Conservation (phyloP, 1,140 invertebrate genomes). For the Bombus superbus region DNA sequence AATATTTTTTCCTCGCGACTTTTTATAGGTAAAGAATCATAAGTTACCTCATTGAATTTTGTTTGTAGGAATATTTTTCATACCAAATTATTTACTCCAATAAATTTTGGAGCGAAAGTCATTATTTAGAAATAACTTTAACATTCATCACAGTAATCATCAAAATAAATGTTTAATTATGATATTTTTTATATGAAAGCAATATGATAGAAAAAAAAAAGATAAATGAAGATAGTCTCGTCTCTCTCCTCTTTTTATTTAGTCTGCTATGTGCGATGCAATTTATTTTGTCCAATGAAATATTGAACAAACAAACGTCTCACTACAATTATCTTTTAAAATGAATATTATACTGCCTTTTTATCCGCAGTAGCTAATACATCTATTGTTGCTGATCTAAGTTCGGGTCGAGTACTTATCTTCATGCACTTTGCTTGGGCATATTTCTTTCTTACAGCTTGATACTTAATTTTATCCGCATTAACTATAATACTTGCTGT, state of each 20-base stretch:
- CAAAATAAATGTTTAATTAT: background rate
- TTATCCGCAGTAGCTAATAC: conserved; percentile 66
- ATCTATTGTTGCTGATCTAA: conserved; percentile 80
- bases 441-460: conserved; percentile 86
- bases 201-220: background rate
- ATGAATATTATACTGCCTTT: conserved; percentile 3
- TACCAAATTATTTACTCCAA: conserved; percentile 18
- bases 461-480: conserved; percentile 84
- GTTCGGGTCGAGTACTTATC: conserved; percentile 84
- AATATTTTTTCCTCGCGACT: background rate
- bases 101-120: conserved; percentile 5
- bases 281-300: conserved; percentile 15
- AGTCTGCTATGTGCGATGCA: background rate
- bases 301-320: conserved; percentile 21
- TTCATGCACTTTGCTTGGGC: conserved; percentile 84
- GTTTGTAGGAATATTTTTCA: background rate
- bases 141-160: background rate
- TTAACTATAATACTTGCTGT: conserved; percentile 84
- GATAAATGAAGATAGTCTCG: conserved; percentile 35
- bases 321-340: background rate
- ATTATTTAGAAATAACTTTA: background rate
- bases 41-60: background rate
- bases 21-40: background rate
- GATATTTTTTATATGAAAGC: background rate
- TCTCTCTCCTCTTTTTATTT: background rate